Conservation (phyloP, 2,888 invertebrate genomes). For the Drosophila neutralis region DNA sequence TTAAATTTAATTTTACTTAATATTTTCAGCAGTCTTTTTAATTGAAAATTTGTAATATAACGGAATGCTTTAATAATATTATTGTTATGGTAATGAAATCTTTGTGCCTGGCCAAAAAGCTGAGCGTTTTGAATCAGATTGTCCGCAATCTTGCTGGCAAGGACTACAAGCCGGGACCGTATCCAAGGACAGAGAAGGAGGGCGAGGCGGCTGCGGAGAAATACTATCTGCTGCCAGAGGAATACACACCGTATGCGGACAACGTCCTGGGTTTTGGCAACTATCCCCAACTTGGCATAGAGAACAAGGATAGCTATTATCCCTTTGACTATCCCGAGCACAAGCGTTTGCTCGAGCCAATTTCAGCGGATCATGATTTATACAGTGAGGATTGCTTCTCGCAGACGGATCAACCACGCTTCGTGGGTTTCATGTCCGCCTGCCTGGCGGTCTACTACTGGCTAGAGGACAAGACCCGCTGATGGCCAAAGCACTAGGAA, state of each 20-base stretch:
- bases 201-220: constrained; percentile 92
- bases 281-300: constrained; percentile 91
- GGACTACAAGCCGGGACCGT: constrained; percentile 93
- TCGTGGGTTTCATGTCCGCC: constrained; percentile 86
- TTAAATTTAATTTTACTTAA: not conserved
- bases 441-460: constrained; percentile 85
- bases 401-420: constrained; percentile 86
- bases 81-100: constrained; percentile 70
- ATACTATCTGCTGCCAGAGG: constrained; percentile 92
- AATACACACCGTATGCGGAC: constrained; percentile 93
- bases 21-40: not conserved
- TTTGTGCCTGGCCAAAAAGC: constrained; percentile 73
- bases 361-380: constrained; percentile 89
- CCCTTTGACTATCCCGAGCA: constrained; percentile 93
- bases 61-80: not conserved
- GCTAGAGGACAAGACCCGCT: constrained; percentile 87
- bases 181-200: constrained; percentile 91
- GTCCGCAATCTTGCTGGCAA: constrained; percentile 85
- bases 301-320: constrained; percentile 91
- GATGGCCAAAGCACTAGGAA: constrained; percentile 86
- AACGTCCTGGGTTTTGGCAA: constrained; percentile 92
- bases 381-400: constrained; percentile 90
- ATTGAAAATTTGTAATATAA: not conserved
- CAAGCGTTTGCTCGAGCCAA: constrained; percentile 92
- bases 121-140: constrained; percentile 69